Evolutionary conservation across 2,888 invertebrate species (phyloP).

Genomic region (Caenorhabditis sulstoni): DNA sequence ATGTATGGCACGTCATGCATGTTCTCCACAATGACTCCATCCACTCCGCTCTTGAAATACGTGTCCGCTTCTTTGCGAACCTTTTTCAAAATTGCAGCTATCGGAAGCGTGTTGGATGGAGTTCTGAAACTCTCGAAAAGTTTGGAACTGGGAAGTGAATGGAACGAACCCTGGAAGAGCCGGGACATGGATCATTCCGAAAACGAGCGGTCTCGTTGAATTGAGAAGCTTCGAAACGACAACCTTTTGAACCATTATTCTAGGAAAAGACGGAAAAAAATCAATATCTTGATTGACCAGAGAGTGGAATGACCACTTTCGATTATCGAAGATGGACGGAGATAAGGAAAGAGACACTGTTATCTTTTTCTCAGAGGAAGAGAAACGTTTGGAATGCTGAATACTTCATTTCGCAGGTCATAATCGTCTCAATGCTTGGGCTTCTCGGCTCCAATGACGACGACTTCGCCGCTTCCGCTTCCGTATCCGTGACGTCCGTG

Average conservation of each 20-base stretch:
- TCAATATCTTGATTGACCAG: too few species aligned
- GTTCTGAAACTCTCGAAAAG: constrained; percentile 63
- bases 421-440: neutral
- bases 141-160: constrained; percentile 10
- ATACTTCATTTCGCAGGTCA: constrained; percentile 1
- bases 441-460: constrained; percentile 19
- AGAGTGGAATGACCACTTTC: neutral
- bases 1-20: constrained; percentile 79
- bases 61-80: constrained; percentile 71
- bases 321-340: constrained; percentile 39
- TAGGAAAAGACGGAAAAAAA: neutral
- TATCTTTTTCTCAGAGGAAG: neutral
- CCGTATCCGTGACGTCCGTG: constrained; percentile 6
- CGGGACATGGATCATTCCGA: constrained; percentile 79
- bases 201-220: constrained; percentile 67
- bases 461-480: constrained; percentile 9
- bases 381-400: constrained; percentile 6
- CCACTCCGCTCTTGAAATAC: constrained; percentile 68
- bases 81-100: constrained; percentile 66
- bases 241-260: constrained; percentile 32
- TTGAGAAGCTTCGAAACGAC: constrained; percentile 39
- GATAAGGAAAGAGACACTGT: constrained; percentile 11
- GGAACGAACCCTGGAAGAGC: constrained; percentile 64
- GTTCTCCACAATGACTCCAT: constrained; percentile 77
- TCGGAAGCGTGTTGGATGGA: constrained; percentile 60